Base-by-base conservation (phyloP, 2,113 vertebrate genomes). In the Colossoma macropomum region DNA sequence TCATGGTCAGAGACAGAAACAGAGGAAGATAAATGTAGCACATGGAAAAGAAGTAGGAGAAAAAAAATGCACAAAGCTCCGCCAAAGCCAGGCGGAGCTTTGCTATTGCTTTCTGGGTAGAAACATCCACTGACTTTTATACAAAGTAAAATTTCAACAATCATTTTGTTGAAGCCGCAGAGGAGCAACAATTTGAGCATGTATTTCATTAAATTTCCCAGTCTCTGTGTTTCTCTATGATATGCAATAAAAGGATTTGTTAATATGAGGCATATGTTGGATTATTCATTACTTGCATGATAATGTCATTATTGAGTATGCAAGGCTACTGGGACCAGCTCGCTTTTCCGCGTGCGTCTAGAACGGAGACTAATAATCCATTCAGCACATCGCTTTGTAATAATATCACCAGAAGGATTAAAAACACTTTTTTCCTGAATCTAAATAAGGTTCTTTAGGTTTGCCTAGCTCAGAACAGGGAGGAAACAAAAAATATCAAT, bases 261-360 rank as follows among this genome's bases (percentile, higher is more conserved):
- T 87, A 86, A 87, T 85, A 84, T 77, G 50, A 83, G 63, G 75
- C 75, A 87, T 84, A 70, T 81, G 81, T 60, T 81, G 56, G 81
- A 80, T 86, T 86, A 88, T 89, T 89, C 86, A 83, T 86, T 84
- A 77, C 84, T 72, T 80, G 81, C 80, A 81, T 79, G 76, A 83
- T 85, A 88, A 86, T 83, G 77, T 85, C 82, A 86, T 90, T 88
- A 86, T 86, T 79, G 71, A 79, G 86, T 74, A 85, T 66, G 83
- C 66, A 21, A 62, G 34, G 65, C 79, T 52, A 82, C 75, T 62
- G 79, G 83, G 83, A 85, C 69, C 32, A 21, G 56, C 75, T 75
- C 52, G 48, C 76, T 69, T 84, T 82, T 87, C 82, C 77, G 75
- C 38, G 56, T 65, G 65, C 34, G 56, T 77, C 25, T 81, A 74